phyloP scores from a whole-genome alignment of 2,113 vertebrate species.

The Pardalotus punctatus region DNA sequence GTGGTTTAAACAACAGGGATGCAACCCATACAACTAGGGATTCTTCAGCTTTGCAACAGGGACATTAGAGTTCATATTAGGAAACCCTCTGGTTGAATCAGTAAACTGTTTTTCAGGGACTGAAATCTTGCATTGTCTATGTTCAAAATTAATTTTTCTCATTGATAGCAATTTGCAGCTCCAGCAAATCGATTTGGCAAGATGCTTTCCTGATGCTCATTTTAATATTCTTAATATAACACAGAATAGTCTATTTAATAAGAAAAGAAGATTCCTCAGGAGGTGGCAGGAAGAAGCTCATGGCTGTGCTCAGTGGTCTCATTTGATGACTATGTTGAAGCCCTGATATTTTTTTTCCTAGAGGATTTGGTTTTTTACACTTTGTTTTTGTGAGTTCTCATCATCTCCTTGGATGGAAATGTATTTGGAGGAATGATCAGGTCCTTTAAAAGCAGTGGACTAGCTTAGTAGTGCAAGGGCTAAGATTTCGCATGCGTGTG shows the following conservation, averaged over 20 bases:
- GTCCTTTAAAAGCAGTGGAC: not conserved
- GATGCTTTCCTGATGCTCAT: not conserved
- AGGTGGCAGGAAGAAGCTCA: not conserved
- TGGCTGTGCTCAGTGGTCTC: not conserved
- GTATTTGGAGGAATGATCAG: not conserved
- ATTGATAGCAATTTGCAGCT: not conserved
- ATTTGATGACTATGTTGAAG: not conserved
- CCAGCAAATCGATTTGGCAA: not conserved
- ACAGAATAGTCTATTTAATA: not conserved
- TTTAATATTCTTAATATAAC: not conserved
- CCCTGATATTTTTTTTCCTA: not conserved
- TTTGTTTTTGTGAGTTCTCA: not conserved
- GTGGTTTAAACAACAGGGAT: not conserved
- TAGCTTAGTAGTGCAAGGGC: not conserved
- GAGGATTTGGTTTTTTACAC: not conserved
- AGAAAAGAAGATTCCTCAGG: not conserved
- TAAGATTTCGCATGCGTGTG: not conserved
- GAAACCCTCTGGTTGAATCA: not conserved
- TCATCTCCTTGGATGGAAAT: not conserved
- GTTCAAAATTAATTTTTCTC: not conserved
- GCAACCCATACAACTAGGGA: not conserved
- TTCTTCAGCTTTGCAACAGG: not conserved
- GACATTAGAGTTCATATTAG: not conserved
- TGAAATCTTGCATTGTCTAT: not conserved
- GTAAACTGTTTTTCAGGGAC: not conserved